Base-by-base conservation (phyloP, 2,113 vertebrate genomes). In the Pomatostomus ruficeps region DNA sequence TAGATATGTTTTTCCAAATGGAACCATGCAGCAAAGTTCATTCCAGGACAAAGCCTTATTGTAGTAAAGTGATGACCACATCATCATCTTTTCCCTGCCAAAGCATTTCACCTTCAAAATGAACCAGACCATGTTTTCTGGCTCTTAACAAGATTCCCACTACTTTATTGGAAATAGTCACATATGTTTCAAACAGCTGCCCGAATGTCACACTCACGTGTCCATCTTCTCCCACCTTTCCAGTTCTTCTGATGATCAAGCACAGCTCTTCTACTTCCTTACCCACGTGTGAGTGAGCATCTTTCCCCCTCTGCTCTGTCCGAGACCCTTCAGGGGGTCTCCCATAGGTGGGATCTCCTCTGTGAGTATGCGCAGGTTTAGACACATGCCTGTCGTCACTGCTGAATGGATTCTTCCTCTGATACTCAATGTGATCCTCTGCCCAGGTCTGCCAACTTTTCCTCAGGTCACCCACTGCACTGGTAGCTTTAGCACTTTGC, bases 41-140 rank as follows among this genome's bases (percentile, higher is more conserved):
- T 25, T 33, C 45, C 80, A 62, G 36, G 66, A 55, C 66, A 55
- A 52, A 77, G 65, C 73, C 42, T 98, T 95, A 98, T 12, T 97
- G 87, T 63, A 98, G 82, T 84, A 99, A 96, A 62, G 98, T 98
- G 79, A 99, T 98, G 80, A 98, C 38, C 29, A 98, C 97, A 6
- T 96, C 93, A 91, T 99, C 98, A 94, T 99, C 98, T 97, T 98
- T 98, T 89, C 99, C 98, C 97, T 99, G 99, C 99, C 99, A 99
- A 80, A 99, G 97, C 99, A 99, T 99, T 97, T 99, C 99, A 40
- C 99, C 99, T 71, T 99, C 97, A 95, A 99, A 99, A 49, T 97
- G 96, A 85, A 99, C 97, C 86, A 99, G 98, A 21, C 98, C 97
- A 6, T 99, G 98, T 91, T 98, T 99, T 59, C 99, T 98, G 18